Conservation (phyloP, 2,797 vertebrate genomes). For the Pipistrellus pipistrellus region DNA sequence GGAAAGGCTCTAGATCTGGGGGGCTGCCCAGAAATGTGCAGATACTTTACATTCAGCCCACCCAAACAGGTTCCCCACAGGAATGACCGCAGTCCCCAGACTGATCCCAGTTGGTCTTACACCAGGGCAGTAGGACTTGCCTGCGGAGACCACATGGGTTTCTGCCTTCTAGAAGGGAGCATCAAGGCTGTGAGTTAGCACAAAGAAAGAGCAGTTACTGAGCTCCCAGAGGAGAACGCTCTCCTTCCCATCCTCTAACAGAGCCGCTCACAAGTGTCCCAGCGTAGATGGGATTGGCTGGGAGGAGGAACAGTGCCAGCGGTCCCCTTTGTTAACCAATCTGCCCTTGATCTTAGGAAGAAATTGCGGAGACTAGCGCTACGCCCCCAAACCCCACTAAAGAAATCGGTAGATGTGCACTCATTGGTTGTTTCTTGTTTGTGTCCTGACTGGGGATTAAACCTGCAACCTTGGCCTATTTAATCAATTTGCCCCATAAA, state of each 20-base stretch:
- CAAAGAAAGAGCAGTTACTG: not conserved
- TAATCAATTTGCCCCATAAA: not conserved
- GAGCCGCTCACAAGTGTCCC: no score
- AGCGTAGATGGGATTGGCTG: no score
- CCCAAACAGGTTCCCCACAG: not conserved
- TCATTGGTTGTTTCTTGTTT: no score
- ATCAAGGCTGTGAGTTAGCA: no score
- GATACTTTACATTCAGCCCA: not conserved
- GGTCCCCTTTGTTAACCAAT: no score
- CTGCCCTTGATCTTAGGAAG: no score
- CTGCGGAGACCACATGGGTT: not conserved
- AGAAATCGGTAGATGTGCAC: no score
- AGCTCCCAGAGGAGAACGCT: not conserved
- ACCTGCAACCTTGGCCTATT: not conserved
- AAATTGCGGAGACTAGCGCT: no score
- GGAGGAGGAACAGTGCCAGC: no score
- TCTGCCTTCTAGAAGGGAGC: not conserved
- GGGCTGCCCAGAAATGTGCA: not conserved
- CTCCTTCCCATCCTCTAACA: not conserved
- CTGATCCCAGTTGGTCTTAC: not conserved
- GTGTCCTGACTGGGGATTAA: no score
- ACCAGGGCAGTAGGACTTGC: not conserved
- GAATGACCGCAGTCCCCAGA: not conserved
- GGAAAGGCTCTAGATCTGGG: not conserved
- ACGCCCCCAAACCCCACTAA: no score